A percentile compares a stretch with the other conserved stretches of the same genome.
phyloP scores from a whole-genome alignment of 2,888 invertebrate species.

The Torymus tubicola region DNA sequence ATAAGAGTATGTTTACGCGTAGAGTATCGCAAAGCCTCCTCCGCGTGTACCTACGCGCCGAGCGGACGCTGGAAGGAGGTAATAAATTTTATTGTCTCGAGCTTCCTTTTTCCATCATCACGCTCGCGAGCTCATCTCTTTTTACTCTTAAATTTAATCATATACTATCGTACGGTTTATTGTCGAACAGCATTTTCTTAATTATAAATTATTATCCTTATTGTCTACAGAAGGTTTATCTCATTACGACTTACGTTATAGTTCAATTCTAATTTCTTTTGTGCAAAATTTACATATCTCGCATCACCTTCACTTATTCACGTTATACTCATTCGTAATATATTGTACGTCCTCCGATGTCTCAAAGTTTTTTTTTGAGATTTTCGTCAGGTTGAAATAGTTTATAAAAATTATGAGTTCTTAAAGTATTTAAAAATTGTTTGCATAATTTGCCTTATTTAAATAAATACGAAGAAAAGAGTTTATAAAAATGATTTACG shows the following conservation, averaged over 20 bases:
- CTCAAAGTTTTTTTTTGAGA: slow-evolving; percentile 26
- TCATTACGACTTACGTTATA: slow-evolving; percentile 64
- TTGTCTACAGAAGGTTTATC: slow-evolving; percentile 55
- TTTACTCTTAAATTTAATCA: slow-evolving; percentile 57
- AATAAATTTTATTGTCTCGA: slow-evolving; percentile 41
- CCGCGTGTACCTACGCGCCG: slow-evolving; percentile 22
- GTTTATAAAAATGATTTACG: no score
- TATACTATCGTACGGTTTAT: slow-evolving; percentile 70
- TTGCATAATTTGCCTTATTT: no score
- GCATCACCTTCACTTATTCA: slow-evolving; percentile 47
- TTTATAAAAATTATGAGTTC: background rate
- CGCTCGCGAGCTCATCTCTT: slow-evolving; percentile 30
- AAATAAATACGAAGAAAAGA: no score
- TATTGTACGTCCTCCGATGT: background rate
- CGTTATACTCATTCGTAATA: slow-evolving; percentile 32
- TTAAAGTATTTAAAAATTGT: background rate
- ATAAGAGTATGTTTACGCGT: slow-evolving; percentile 29
- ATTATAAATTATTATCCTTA: slow-evolving; percentile 62
- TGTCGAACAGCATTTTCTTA: slow-evolving; percentile 75
- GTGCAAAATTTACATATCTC: slow-evolving; percentile 74
- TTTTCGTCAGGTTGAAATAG: background rate
- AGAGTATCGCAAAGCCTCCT: slow-evolving; percentile 49
- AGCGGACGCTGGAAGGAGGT: slow-evolving; percentile 27
- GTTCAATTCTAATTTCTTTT: slow-evolving; percentile 69
- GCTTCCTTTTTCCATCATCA: slow-evolving; percentile 34